Percentiles rank a stretch among this genome's conserved stretches.
These are phyloP conservation scores for Bos javanicus DNA, from an alignment of 2,113 vertebrate species.

Conservation along the genomic window DNA sequence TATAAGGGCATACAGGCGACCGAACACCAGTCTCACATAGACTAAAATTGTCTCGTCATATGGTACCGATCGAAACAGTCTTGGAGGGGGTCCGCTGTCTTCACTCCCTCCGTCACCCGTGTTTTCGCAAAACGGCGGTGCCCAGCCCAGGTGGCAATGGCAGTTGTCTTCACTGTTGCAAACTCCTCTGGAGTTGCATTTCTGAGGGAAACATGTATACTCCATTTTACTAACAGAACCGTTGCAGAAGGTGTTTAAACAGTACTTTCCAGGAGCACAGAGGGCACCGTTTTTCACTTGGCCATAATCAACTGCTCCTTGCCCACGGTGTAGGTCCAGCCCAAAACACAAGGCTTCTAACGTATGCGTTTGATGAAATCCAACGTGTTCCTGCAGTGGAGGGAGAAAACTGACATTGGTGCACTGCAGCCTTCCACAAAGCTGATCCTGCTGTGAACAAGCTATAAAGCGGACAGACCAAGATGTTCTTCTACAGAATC, in stretches of 20 bases:
- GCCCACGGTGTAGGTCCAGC: constrained; percentile 11
- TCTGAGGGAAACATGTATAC: constrained; percentile 20
- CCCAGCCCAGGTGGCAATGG: constrained; percentile 76
- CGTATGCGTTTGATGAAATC: constrained; percentile 61
- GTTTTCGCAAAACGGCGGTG: constrained; percentile 53
- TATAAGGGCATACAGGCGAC: too few species aligned
- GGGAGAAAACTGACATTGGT: constrained; percentile 60
- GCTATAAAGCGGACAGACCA: fast-evolving
- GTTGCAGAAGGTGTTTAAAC: neutral
- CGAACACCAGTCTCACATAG: neutral
- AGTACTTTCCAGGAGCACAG: constrained; percentile 49
- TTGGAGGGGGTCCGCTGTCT: neutral
- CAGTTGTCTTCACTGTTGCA: constrained; percentile 75
- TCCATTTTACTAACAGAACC: neutral
- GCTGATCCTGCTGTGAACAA: fast-evolving
- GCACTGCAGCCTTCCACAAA: constrained; percentile 76
- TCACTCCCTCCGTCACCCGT: constrained; percentile 19
- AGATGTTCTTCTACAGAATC: constrained; percentile 17
- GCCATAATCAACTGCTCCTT: constrained; percentile 21
- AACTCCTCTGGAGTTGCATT: constrained; percentile 67
- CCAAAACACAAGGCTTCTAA: constrained; percentile 57
- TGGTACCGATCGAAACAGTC: fast-evolving
- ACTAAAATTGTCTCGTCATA: fast-evolving
- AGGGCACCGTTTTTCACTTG: constrained; percentile 51
- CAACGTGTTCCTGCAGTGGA: constrained; percentile 44